Conservation (phyloP, 2,888 invertebrate genomes). For the Sinelater perroti region DNA sequence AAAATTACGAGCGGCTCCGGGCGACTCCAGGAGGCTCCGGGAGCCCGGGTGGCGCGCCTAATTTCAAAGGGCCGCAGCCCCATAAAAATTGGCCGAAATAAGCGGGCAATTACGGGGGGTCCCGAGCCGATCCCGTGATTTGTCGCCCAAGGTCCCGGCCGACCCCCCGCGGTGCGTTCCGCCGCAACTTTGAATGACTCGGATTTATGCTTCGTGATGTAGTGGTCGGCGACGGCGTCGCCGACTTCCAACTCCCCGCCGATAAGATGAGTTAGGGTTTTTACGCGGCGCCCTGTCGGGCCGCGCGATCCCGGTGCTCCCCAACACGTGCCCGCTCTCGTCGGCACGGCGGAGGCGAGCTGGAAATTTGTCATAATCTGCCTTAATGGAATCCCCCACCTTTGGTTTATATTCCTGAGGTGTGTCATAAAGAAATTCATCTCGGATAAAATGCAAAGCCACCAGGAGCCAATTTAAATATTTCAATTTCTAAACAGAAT, state of each 20-base stretch:
- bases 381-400: no score
- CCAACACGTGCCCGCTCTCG: no score
- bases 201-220: slow-evolving; percentile 34
- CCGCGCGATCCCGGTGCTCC: no score
- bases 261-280: slow-evolving; percentile 34
- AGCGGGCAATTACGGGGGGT: slow-evolving; percentile 21
- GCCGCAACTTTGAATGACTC: slow-evolving; percentile 30
- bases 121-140: slow-evolving; percentile 28
- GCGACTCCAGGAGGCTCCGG: not conserved
- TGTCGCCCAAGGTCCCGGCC: slow-evolving; percentile 21
- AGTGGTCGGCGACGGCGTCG: slow-evolving; percentile 9
- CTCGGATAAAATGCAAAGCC: no score
- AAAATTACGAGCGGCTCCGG: not conserved
- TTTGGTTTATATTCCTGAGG: no score
- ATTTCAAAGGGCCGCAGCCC: slow-evolving; percentile 11
- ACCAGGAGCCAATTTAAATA: no score
- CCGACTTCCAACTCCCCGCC: slow-evolving; percentile 29
- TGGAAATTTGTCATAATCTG: no score
- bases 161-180: slow-evolving; percentile 22
- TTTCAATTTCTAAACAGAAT: no score
- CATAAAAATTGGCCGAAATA: slow-evolving; percentile 13
- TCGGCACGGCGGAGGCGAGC: no score
- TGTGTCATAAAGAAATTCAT: no score
- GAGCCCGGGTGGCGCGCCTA: not conserved
- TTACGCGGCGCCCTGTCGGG: no score